These are phyloP conservation scores for Borostomias antarcticus DNA, from an alignment of 2,797 vertebrate genomes.

Conservation along the genomic window DNA sequence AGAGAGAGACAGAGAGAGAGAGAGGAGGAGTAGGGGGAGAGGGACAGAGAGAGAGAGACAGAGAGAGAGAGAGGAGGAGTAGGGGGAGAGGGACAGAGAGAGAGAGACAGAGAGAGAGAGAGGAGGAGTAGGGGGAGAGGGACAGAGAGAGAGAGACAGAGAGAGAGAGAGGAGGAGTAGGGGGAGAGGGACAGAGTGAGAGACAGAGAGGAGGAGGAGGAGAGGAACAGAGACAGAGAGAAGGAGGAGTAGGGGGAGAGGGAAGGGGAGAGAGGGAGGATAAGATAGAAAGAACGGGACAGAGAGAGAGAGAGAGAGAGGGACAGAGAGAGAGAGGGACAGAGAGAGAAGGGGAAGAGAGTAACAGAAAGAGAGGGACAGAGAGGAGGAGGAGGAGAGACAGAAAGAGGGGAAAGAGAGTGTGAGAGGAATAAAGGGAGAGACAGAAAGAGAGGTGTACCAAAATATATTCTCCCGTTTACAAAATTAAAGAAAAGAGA, in stretches of 20 bases:
- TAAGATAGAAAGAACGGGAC: background rate
- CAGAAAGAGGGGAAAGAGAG: background rate
- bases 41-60: no score
- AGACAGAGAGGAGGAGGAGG: background rate
- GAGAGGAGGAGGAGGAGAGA: background rate
- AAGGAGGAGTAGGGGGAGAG: no score
- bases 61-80: background rate
- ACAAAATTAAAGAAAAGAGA: background rate
- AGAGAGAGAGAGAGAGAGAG: conserved; percentile 3
- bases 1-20: background rate
- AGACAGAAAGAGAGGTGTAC: background rate
- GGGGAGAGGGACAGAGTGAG: background rate
- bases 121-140: background rate
- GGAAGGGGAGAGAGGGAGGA: background rate
- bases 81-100: background rate
- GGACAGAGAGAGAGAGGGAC: no score
- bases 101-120: background rate
- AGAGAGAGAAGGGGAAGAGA: no score
- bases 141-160: no score
- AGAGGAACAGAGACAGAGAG: no score
- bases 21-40: background rate
- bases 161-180: background rate
- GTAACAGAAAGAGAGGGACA: background rate
- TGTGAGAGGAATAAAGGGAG: background rate
- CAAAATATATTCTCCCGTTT: background rate